Conservation (phyloP, 2,113 vertebrate species). For the Xenopus borealis region DNA sequence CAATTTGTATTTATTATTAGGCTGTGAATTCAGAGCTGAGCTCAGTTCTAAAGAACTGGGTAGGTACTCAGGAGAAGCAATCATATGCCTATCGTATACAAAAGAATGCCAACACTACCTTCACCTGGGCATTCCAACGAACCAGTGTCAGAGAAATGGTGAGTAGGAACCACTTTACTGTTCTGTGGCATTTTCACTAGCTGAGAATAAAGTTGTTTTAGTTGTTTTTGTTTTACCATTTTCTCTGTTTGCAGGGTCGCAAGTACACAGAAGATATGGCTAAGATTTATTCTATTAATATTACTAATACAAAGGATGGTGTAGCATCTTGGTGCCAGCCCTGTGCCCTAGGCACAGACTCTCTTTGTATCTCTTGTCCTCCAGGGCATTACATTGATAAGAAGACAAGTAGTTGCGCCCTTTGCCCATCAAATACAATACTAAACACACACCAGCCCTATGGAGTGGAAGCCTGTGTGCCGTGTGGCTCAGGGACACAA, state of each 20-base stretch:
- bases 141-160: slow-evolving; percentile 65
- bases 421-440: slow-evolving; percentile 74
- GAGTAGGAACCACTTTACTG: slow-evolving; percentile 44
- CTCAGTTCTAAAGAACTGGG: slow-evolving; percentile 80
- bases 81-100: slow-evolving; percentile 84
- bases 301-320: slow-evolving; percentile 82
- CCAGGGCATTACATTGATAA: slow-evolving; percentile 74
- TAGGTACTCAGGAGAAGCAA: slow-evolving; percentile 76
- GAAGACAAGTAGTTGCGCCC: slow-evolving; percentile 67
- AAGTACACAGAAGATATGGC: slow-evolving; percentile 78
- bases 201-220: too few relatives aligned
- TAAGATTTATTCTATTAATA: slow-evolving; percentile 85
- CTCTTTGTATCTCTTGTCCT: slow-evolving; percentile 81
- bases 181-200: too few relatives aligned
- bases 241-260: slow-evolving; percentile 66
- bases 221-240: too few relatives aligned
- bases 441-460: slow-evolving; percentile 71
- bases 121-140: slow-evolving; percentile 90
- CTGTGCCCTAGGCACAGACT: slow-evolving; percentile 69
- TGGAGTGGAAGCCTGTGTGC: slow-evolving; percentile 69
- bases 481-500: slow-evolving; percentile 80
- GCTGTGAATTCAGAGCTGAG: slow-evolving; percentile 75
- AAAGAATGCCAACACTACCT: slow-evolving; percentile 77
- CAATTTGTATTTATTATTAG: slow-evolving; percentile 54
- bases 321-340: slow-evolving; percentile 84